Conservation (phyloP, 2,888 invertebrate genomes). For the Tenthredo amoena region DNA sequence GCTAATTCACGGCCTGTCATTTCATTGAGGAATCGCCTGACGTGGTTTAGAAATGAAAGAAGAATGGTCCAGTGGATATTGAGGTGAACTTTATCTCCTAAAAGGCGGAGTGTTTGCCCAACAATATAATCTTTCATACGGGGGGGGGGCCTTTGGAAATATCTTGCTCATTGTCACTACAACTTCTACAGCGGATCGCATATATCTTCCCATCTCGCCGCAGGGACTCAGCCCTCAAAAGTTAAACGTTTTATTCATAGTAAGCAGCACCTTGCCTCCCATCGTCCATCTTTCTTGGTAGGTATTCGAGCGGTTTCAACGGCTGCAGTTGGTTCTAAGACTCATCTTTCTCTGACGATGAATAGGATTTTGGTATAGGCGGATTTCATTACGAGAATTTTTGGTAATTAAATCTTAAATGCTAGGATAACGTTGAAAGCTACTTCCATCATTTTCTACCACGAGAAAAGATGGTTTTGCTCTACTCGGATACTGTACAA, state of each 20-base stretch:
- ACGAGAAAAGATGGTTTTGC: not conserved
- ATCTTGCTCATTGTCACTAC: slow-evolving; percentile 37
- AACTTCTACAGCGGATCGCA: not conserved
- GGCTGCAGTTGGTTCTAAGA: slow-evolving; percentile 22
- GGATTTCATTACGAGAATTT: not conserved
- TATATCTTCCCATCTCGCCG: slow-evolving; percentile 3
- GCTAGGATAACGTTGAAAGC: not conserved
- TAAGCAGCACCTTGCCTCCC: slow-evolving; percentile 32
- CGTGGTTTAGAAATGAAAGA: not conserved
- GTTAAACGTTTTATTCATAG: slow-evolving; percentile 49
- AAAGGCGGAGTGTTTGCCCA: slow-evolving; percentile 48
- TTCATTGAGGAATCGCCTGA: not conserved
- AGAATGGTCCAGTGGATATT: slow-evolving; percentile 5
- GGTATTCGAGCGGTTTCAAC: slow-evolving; percentile 26
- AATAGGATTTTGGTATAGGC: not conserved
- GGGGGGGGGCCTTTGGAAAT: slow-evolving; percentile 34
- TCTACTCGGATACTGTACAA: not conserved
- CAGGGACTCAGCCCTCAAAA: slow-evolving; percentile 18
- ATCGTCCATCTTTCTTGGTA: not conserved
- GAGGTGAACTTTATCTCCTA: slow-evolving; percentile 12
- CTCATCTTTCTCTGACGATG: slow-evolving; percentile 6
- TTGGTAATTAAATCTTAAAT: not conserved
- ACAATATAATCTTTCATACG: slow-evolving; percentile 43
- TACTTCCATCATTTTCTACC: not conserved
- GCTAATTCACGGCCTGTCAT: not conserved